A percentile compares a stretch with the other conserved stretches of the same genome.
Evolutionary conservation across 2,113 vertebrate species (phyloP).

Genomic region (Tautogolabrus adspersus): DNA sequence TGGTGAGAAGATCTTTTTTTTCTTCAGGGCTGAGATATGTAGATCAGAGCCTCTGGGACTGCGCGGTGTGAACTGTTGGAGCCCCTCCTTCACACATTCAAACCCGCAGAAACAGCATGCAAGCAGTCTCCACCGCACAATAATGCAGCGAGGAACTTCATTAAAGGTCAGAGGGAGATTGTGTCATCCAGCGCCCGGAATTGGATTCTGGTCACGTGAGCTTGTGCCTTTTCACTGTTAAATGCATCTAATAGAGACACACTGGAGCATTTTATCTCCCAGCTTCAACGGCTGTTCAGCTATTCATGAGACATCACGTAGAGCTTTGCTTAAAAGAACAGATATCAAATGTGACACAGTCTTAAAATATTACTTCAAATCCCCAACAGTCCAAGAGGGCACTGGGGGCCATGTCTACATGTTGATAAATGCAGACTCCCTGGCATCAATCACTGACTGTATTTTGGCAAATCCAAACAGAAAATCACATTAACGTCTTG

Average conservation of each 20-base stretch:
- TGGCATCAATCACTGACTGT: neutral
- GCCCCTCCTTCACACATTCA: neutral
- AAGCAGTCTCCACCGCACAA: slow-evolving; percentile 12
- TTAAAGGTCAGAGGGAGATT: slow-evolving; percentile 28
- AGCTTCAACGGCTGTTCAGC: neutral
- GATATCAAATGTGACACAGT: neutral
- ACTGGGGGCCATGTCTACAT: neutral
- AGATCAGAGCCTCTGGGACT: slow-evolving; percentile 66
- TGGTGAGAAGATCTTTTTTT: slow-evolving; percentile 49
- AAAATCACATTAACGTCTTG: slow-evolving; percentile 7
- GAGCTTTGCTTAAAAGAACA: neutral
- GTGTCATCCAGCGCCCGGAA: slow-evolving; percentile 7
- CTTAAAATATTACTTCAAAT: too few species aligned
- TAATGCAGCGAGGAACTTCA: slow-evolving; percentile 10
- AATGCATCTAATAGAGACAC: neutral
- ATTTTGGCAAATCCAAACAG: neutral
- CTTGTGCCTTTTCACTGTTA: neutral
- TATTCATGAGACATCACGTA: neutral
- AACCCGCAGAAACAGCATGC: neutral
- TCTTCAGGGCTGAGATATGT: slow-evolving; percentile 62
- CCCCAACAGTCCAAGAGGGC: neutral
- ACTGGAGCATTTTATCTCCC: neutral
- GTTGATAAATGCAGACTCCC: neutral
- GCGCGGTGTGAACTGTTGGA: slow-evolving; percentile 26
- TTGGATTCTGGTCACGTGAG: neutral